These are phyloP conservation scores for Orientallactaga sibirica DNA, from an alignment of 2,797 vertebrate species.

Conservation along the genomic window DNA sequence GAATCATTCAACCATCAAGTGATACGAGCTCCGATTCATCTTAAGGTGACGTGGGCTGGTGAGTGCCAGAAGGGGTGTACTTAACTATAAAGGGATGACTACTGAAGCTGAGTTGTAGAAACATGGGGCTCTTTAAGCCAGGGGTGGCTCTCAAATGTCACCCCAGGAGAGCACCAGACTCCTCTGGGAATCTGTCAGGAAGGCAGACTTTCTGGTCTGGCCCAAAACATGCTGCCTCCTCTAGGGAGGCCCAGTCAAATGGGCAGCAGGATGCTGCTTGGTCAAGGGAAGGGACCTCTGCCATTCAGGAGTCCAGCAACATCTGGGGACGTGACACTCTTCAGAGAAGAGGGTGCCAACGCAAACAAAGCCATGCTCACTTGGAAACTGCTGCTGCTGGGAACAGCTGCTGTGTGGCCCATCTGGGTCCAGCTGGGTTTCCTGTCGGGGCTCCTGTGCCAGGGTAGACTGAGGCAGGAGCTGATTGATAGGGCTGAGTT, in stretches of 20 bases:
- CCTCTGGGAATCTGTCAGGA: neutral
- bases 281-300: neutral
- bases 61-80: accelerated
- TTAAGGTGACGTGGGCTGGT: neutral
- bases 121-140: too few relatives aligned
- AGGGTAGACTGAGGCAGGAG: neutral
- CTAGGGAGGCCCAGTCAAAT: neutral
- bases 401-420: neutral
- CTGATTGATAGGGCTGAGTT: neutral
- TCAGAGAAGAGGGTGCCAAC: neutral
- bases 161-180: too few relatives aligned
- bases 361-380: neutral
- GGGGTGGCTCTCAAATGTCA: neutral
- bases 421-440: neutral
- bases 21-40: accelerated
- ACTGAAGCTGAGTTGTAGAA: neutral
- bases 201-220: neutral
- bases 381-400: too few relatives aligned
- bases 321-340: neutral
- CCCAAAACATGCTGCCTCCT: neutral
- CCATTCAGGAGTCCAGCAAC: accelerated
- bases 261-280: neutral
- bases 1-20: neutral
- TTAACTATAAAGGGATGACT: neutral
- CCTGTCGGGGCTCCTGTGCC: accelerated